These are phyloP conservation scores for Meloe dianella DNA, from an alignment of 2,888 invertebrate species.

Conservation along the genomic window DNA sequence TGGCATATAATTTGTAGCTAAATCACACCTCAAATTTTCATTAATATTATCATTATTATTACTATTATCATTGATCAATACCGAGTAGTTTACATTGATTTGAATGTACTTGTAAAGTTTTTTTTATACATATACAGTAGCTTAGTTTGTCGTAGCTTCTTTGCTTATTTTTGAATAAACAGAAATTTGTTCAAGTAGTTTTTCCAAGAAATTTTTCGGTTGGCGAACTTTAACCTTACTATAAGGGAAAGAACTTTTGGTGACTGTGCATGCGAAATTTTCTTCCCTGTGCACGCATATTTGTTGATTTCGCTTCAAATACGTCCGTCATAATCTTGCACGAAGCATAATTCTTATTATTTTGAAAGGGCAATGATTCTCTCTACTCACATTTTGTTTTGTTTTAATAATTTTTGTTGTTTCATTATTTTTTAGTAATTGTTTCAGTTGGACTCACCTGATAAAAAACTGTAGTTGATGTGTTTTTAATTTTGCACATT, in stretches of 20 bases:
- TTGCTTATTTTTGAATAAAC: conserved; percentile 48
- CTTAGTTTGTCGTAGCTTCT: conserved; percentile 43
- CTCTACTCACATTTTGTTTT: neutral
- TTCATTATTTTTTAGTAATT: conserved; percentile 44
- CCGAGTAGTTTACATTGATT: conserved; percentile 25
- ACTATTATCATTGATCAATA: neutral
- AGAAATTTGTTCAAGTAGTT: conserved; percentile 48
- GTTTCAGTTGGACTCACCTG: conserved; percentile 58
- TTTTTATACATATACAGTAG: conserved; percentile 47
- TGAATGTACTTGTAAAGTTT: conserved; percentile 46
- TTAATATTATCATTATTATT: neutral
- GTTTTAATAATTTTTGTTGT: conserved; percentile 40
- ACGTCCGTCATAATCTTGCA: conserved; percentile 12
- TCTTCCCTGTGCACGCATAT: conserved; percentile 6
- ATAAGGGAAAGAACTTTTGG: conserved; percentile 59
- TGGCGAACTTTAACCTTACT: conserved; percentile 60
- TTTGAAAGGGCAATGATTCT: neutral
- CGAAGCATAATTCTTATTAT: neutral
- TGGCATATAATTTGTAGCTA: conserved; percentile 28
- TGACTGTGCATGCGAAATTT: conserved; percentile 35
- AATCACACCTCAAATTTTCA: neutral
- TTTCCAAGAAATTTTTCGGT: conserved; percentile 50
- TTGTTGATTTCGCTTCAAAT: neutral
- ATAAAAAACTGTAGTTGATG: conserved; percentile 53
- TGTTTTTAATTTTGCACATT: conserved; percentile 51